These are phyloP conservation scores for Mechanitis messenoides DNA, from an alignment of 2,888 invertebrate genomes.

Conservation along the genomic window DNA sequence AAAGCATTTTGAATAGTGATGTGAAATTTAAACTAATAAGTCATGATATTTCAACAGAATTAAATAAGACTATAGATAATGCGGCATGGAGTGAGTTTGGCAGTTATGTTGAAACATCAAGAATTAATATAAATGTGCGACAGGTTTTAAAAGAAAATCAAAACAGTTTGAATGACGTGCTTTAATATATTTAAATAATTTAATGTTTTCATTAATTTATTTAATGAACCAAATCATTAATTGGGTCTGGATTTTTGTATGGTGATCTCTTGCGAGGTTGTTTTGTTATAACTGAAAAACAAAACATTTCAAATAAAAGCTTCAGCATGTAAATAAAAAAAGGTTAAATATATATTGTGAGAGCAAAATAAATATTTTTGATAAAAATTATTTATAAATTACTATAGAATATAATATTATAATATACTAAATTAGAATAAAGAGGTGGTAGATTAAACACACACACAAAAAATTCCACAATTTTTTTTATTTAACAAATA, in stretches of 20 bases:
- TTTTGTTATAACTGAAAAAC: constrained; percentile 53
- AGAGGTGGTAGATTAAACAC: too few relatives aligned
- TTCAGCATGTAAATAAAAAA: too few relatives aligned
- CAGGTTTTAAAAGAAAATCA: constrained; percentile 86
- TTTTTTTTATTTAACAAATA: too few relatives aligned
- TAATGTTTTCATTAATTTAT: constrained; percentile 12
- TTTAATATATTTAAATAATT: constrained; percentile 33
- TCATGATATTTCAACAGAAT: constrained; percentile 32
- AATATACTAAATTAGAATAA: too few relatives aligned
- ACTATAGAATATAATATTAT: too few relatives aligned
- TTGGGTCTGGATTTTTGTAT: constrained; percentile 2
- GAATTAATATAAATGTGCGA: constrained; percentile 96
- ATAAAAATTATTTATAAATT: background rate
- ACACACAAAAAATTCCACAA: too few relatives aligned
- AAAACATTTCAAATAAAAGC: constrained; percentile 9
- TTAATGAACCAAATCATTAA: constrained; percentile 10
- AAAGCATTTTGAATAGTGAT: constrained; percentile 18
- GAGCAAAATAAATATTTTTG: background rate
- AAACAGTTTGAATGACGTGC: constrained; percentile 47
- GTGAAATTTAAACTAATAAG: constrained; percentile 45
- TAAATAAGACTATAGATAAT: constrained; percentile 44
- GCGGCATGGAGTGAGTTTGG: constrained; percentile 73
- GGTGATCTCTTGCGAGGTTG: constrained; percentile 40
- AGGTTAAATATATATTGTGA: too few relatives aligned
- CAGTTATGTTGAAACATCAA: constrained; percentile 80